phyloP scores from a whole-genome alignment of 2,888 invertebrate species.

The Ditula angustiorana region DNA sequence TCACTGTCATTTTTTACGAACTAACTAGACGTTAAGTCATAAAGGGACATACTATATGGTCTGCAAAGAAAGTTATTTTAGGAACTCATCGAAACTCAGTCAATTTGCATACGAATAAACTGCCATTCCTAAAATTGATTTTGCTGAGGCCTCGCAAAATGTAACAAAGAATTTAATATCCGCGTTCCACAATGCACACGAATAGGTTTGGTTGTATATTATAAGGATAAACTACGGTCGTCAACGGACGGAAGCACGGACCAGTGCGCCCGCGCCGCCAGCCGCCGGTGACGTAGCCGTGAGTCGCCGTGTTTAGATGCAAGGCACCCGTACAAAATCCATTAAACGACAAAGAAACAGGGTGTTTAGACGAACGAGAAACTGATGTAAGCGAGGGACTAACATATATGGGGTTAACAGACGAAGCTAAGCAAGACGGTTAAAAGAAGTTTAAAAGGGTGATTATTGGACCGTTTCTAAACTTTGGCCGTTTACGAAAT shows the following conservation, averaged over 20 bases:
- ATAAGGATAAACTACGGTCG: constrained; percentile 22
- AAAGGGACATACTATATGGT: no score
- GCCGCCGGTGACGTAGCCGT: constrained; percentile 42
- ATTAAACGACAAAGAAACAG: neutral
- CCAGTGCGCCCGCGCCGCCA: constrained; percentile 45
- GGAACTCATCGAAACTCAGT: neutral
- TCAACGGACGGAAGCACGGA: constrained; percentile 47
- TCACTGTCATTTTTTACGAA: no score
- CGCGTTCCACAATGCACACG: constrained; percentile 9
- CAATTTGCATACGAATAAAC: neutral
- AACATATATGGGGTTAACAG: no score
- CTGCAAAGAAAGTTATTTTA: neutral
- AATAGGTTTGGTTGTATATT: constrained; percentile 23
- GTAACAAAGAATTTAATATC: constrained; percentile 35
- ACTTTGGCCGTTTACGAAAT: neutral
- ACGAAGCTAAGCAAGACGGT: no score
- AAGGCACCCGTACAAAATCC: constrained; percentile 13
- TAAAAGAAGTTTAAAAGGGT: neutral
- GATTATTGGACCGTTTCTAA: neutral
- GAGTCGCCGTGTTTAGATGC: constrained; percentile 26
- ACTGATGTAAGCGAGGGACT: no score
- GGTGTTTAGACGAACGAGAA: neutral
- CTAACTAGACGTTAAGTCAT: no score
- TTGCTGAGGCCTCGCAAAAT: neutral
- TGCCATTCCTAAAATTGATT: neutral